Conservation (phyloP, 1,140 invertebrate species). For the Meloidogyne exigua region DNA sequence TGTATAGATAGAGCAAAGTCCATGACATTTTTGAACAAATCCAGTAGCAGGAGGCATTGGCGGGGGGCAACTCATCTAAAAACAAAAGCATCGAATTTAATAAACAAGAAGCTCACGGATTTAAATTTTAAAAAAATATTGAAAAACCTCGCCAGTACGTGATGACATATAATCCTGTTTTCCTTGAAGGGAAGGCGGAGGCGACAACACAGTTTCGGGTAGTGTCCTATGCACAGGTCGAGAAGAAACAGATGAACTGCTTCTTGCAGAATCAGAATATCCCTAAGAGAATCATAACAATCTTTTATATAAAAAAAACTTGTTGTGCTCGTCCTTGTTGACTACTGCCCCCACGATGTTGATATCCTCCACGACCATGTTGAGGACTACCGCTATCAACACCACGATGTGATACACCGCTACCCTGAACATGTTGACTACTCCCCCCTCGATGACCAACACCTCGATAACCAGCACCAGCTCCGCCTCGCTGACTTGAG, state of each 20-base stretch:
- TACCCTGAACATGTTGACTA: constrained; percentile 74
- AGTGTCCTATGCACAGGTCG: not conserved
- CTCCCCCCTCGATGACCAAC: constrained; percentile 23
- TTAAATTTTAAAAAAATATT: not conserved
- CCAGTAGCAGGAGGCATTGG: constrained; percentile 26
- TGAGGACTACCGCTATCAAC: not conserved
- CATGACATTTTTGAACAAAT: constrained; percentile 23
- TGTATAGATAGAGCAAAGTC: constrained; percentile 33
- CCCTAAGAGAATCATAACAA: not conserved
- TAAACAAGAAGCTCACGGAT: not conserved
- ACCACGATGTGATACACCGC: not conserved
- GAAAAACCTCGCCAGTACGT: not conserved
- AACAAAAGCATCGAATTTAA: too few relatives aligned
- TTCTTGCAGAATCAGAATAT: not conserved
- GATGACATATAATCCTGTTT: constrained; percentile 67
- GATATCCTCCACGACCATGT: not conserved
- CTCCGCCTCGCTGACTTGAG: not conserved
- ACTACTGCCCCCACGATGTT: not conserved
- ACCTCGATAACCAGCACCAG: not conserved
- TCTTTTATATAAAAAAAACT: not conserved
- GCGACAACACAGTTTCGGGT: not conserved
- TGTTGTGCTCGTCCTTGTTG: not conserved
- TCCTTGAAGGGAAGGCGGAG: constrained; percentile 44
- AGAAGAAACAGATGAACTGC: not conserved
- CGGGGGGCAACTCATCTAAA: not conserved